Base-by-base conservation (phyloP, 2,113 vertebrate species). In the Pluvialis apricaria region DNA sequence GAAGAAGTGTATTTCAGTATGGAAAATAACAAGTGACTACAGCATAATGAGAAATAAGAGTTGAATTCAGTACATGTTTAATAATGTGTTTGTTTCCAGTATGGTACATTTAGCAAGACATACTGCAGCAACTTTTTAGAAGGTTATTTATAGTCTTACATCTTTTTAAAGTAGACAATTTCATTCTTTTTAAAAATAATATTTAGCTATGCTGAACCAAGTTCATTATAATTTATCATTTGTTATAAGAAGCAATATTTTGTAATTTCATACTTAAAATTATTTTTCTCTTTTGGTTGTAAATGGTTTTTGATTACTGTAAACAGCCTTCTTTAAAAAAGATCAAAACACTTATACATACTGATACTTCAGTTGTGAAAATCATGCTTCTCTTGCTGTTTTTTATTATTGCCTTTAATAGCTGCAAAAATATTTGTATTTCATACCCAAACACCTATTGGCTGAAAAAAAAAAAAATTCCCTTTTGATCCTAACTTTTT, bases 221-320 rank as follows among this genome's bases (percentile, higher is more conserved):
- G 96, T 90, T 97, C 95, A 71, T 95, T 89, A 92, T 97, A 86
- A 94, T 76, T 97, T 96, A 96, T 90, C 95, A 84, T 94, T 97
- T 97, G 76, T 96, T 95, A 94, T 97, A 88, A 96, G 87, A 97
- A 97, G 90, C 97, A 98, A 96, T 97, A 96, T 95, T 97, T 97
- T 95, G 81, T 97, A 96, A 96, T 96, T 97, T 97, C 91, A 96
- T 94, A 82, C 78, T 94, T 97, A 92, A 93, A 88, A 95, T 97
- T 95, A 84, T 96, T 96, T 97, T 97, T 97, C 77, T 91, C 64
- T 86, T 94, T 97, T 96, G 88, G 71, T 97, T 97, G 96, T 64
- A 97, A 94, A 88, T 96, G 34, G n/a, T 49, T 77, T 94, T 98
- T 97, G 90, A 95, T 96, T 86, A 90, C 82, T 96, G 34, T 96